Evolutionary conservation across 2,797 vertebrate species (phyloP).

Genomic region (Cygnus olor): DNA sequence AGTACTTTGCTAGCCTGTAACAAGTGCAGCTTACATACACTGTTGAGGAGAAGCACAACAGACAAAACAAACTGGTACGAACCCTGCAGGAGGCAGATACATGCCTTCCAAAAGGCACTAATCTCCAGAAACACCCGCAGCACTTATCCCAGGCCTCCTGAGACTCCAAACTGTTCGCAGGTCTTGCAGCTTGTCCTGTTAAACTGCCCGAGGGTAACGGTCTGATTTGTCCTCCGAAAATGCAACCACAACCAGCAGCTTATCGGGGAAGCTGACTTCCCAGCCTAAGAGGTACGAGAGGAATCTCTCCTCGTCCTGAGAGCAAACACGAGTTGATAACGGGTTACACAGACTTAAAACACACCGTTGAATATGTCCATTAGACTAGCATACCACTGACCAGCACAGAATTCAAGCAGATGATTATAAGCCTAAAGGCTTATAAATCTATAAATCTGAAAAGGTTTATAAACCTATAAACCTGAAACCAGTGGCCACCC

Average conservation of each 20-base stretch:
- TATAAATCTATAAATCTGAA: too few species aligned
- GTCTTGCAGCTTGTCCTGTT: background rate
- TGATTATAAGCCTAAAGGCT: background rate
- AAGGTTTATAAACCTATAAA: too few species aligned
- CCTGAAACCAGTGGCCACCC: background rate
- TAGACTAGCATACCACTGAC: background rate
- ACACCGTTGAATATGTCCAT: background rate
- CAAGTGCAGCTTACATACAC: background rate
- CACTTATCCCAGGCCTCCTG: background rate
- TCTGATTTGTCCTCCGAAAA: background rate
- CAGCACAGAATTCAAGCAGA: background rate
- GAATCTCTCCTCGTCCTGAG: background rate
- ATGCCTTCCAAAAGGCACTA: background rate
- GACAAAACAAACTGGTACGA: background rate
- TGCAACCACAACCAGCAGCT: accelerated
- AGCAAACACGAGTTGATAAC: background rate
- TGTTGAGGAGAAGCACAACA: background rate
- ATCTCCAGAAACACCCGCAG: background rate
- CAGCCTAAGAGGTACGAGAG: background rate
- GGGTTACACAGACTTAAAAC: background rate
- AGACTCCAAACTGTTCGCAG: background rate
- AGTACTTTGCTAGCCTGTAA: background rate
- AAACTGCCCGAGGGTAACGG: accelerated
- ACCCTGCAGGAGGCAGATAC: background rate
- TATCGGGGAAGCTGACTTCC: background rate